Conservation (phyloP, 2,888 invertebrate species). For the Ormyrus rosae region DNA sequence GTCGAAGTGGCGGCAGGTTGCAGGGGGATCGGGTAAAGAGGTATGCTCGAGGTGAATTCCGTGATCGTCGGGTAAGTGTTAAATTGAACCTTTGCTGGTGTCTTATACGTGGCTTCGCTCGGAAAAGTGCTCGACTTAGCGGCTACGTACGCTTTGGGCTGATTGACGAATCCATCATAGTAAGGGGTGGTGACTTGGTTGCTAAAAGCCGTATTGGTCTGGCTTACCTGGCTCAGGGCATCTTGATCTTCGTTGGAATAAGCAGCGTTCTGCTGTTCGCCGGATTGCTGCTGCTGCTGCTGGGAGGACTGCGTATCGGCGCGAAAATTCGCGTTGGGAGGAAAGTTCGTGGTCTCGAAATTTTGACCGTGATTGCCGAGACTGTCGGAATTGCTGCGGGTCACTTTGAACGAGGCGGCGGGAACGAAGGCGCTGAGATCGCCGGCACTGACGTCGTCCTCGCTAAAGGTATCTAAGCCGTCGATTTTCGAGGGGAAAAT, state of each 20-base stretch:
- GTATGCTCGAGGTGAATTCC: conserved; percentile 20
- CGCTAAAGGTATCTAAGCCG: conserved; percentile 1
- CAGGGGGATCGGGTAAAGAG: background rate
- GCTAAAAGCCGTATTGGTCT: conserved; percentile 23
- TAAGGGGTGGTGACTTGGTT: conserved; percentile 36
- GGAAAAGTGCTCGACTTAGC: conserved; percentile 8
- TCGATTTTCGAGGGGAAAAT: conserved; percentile 12
- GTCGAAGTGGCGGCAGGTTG: background rate
- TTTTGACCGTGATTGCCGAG: conserved; percentile 26
- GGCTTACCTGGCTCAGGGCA: conserved; percentile 20
- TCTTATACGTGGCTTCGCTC: background rate
- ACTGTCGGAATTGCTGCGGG: conserved; percentile 34
- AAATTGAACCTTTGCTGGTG: conserved; percentile 18
- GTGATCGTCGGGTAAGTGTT: conserved; percentile 22
- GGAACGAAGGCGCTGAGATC: conserved; percentile 37
- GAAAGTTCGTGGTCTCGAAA: conserved; percentile 19
- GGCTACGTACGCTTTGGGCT: conserved; percentile 29
- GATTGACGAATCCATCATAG: background rate
- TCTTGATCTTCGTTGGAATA: conserved; percentile 35
- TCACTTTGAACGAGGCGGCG: conserved; percentile 29
- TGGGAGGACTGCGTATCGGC: background rate
- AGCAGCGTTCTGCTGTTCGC: background rate
- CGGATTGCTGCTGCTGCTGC: background rate
- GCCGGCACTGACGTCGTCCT: background rate
- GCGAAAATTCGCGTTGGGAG: conserved; percentile 1